Conservation (phyloP, 23 tunicate genomes). For the Ciona savignyi region DNA sequence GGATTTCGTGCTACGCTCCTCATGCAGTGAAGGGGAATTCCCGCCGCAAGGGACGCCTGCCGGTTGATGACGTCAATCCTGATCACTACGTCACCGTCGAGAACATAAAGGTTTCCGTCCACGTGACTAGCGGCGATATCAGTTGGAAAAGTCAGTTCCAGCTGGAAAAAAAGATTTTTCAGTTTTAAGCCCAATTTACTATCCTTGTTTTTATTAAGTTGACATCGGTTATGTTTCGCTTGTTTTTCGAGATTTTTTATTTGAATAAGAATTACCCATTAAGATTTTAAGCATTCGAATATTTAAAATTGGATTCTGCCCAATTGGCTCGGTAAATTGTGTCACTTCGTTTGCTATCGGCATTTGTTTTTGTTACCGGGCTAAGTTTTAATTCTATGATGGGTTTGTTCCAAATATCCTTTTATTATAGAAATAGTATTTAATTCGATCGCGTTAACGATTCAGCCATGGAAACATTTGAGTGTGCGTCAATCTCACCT, state of each 20-base stretch:
- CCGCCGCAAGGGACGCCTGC: slow-evolving; percentile 81
- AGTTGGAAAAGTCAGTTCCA: slow-evolving; percentile 74
- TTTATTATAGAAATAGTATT: no score
- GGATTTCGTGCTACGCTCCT: slow-evolving; percentile 27
- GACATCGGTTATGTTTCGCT: no score
- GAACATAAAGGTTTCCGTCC: slow-evolving; percentile 53
- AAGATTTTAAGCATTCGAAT: not conserved
- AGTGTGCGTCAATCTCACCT: slow-evolving; percentile 42
- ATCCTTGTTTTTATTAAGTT: no score
- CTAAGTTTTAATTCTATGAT: no score
- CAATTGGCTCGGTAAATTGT: no score
- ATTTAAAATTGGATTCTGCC: not conserved
- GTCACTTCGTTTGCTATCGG: no score
- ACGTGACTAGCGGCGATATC: slow-evolving; percentile 47
- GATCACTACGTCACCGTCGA: slow-evolving; percentile 72
- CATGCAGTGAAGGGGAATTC: slow-evolving; percentile 84
- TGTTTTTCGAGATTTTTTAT: no score
- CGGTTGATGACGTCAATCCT: slow-evolving; percentile 48
- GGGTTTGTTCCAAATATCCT: no score
- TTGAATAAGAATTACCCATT: no score
- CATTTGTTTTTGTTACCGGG: not conserved
- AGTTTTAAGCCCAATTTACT: no score
- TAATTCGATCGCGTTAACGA: no score
- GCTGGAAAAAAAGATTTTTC: slow-evolving; percentile 44
- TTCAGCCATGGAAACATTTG: no score